phyloP scores from a whole-genome alignment of 2,113 vertebrate genomes.

The Crotophaga sulcirostris region DNA sequence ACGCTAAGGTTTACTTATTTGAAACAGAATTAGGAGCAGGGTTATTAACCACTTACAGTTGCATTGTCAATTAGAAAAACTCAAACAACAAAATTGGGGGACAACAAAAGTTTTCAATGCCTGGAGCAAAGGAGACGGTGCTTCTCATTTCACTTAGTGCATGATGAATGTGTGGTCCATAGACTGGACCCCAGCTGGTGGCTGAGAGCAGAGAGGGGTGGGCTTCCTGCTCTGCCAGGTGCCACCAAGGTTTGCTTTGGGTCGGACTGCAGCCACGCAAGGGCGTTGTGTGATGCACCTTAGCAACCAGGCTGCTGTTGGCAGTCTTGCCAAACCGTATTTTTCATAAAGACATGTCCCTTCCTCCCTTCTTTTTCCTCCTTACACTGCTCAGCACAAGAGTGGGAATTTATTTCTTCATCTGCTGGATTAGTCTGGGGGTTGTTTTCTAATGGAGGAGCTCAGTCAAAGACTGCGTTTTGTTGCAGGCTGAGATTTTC shows the following conservation, averaged over 20 bases:
- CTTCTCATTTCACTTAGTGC: background rate
- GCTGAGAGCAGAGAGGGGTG: no score
- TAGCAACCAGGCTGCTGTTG: background rate
- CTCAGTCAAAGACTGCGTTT: background rate
- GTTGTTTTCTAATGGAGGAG: background rate
- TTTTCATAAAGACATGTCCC: background rate
- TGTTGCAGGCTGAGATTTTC: background rate
- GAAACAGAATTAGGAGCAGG: background rate
- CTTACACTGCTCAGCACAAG: background rate
- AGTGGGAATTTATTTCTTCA: background rate
- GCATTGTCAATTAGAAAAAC: background rate
- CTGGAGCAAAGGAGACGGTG: background rate
- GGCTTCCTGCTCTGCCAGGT: background rate
- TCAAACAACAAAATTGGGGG: accelerated
- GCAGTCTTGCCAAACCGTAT: background rate
- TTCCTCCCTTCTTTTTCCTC: background rate
- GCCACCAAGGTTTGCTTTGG: background rate
- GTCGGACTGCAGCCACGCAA: background rate
- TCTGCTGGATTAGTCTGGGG: background rate
- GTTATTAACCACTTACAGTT: background rate
- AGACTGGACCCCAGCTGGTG: no score
- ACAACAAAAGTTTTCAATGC: background rate
- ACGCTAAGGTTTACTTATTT: background rate
- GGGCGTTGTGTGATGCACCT: accelerated
- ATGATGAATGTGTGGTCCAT: accelerated